Evolutionary conservation across 30 jellyfish, hydroid and myxozoan species (phyloP).

Genomic region (Mastigias papua): DNA sequence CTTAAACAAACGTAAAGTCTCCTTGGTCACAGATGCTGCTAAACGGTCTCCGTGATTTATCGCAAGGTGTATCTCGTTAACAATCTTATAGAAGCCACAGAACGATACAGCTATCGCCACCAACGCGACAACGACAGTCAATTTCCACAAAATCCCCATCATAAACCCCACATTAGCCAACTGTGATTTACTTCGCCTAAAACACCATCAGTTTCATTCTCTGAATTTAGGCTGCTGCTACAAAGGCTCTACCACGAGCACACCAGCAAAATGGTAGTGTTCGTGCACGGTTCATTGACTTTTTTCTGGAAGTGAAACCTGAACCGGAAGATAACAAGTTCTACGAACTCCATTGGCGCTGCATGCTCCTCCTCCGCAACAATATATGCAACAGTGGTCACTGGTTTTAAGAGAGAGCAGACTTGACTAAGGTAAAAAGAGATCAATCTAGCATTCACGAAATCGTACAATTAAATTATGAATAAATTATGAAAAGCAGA

Average conservation of each 20-base stretch:
- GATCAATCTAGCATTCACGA: too few species aligned
- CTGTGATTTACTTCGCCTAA: not conserved
- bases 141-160: conserved; percentile 16
- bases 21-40: conserved; percentile 6
- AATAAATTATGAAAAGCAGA: too few species aligned
- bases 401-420: too few species aligned
- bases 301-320: not conserved
- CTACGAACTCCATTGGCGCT: conserved; percentile 13
- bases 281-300: too few species aligned
- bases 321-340: not conserved
- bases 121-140: conserved; percentile 4
- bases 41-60: conserved; percentile 20
- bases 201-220: too few species aligned
- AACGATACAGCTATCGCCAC: conserved; percentile 29
- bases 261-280: too few species aligned
- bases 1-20: conserved; percentile 30
- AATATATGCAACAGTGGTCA: not conserved
- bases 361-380: conserved; percentile 1
- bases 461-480: too few species aligned
- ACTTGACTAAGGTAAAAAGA: too few species aligned
- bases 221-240: too few species aligned
- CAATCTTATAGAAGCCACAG: conserved; percentile 30
- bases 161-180: not conserved
- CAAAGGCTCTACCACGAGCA: too few species aligned
- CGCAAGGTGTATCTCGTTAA: conserved; percentile 14